Base-by-base conservation (phyloP, 92 coral and sea anemone genomes). In the Pocillopora meandrina region DNA sequence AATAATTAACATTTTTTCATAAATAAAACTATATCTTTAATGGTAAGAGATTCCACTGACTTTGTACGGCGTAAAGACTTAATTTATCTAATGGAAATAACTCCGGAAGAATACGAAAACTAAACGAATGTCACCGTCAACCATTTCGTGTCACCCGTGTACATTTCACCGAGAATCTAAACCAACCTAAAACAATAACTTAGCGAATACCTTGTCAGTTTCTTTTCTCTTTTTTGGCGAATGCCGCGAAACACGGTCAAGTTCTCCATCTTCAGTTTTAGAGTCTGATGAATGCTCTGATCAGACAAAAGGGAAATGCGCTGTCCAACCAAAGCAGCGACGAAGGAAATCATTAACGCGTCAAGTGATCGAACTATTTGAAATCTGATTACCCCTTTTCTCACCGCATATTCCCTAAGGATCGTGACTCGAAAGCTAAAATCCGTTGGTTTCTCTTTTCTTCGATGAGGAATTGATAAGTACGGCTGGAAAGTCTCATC, bases 1-100 rank as follows among this genome's bases (percentile, higher is more conserved):
- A 72, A 73, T 82, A 79, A 79, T 79, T 79, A 82, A 81, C 76
- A 72, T 59, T 73, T 74, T 82, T 61, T 74, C 79, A 82, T 82
- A 82, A 82, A 82, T 82, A 82, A 80, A 81, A 60, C 86, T 82
- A 10, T 82, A 35, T 61, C 68, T 57, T 81, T 56, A 47, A 35
- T 59, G 70, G 58, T 71, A 71, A 82, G 70, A n/a, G 34, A 63
- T 60, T 59, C 61, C 65, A 71, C 85, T 72, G 76, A 42, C 12
- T 35, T 82, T 42, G 52, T 7, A 15, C 71, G 13, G 59, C 61
- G n/a, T 12, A n/a, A n/a, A 19, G 10, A 3, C 20, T 59, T 12
- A 26, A 49, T 70, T 71, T 5, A 26, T 26, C 12, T 11, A 6
- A 31, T 23, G 19, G 2, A 56, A 61, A 72, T 20, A 73, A 36